These are phyloP conservation scores for Galeopterus variegatus DNA, from an alignment of 2,113 vertebrate genomes.

Conservation along the genomic window DNA sequence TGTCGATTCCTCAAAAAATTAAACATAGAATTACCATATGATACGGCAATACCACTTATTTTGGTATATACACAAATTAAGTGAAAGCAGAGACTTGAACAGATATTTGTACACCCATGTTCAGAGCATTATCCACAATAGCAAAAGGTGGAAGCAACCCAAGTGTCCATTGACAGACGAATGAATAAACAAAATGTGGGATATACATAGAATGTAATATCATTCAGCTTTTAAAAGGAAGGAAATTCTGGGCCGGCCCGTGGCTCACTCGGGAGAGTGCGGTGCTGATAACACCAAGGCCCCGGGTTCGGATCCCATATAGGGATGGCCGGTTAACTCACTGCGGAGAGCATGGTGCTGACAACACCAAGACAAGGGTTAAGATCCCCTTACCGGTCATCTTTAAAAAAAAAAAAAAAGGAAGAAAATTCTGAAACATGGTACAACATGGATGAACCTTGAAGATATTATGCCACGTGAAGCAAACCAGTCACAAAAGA, in stretches of 20 bases:
- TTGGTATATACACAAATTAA: background rate
- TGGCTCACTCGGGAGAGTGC: too few relatives aligned
- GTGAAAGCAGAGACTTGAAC: background rate
- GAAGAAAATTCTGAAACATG: constrained; percentile 21
- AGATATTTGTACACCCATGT: background rate
- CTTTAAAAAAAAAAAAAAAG: too few relatives aligned
- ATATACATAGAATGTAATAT: background rate
- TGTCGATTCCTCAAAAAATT: constrained; percentile 6
- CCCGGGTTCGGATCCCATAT: too few relatives aligned
- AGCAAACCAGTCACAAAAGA: background rate
- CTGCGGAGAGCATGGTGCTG: too few relatives aligned
- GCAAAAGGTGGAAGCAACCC: background rate
- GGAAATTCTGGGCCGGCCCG: constrained; percentile 38
- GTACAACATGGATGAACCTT: background rate
- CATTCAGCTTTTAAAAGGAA: background rate
- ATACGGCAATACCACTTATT: background rate
- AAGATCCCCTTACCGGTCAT: too few relatives aligned
- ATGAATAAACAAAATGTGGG: background rate
- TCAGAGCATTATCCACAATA: background rate
- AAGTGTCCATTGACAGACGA: background rate
- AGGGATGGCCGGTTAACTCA: too few relatives aligned
- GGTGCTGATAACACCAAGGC: too few relatives aligned
- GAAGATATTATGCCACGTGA: background rate
- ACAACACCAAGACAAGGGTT: too few relatives aligned
- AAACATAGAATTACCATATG: constrained; percentile 10